These are phyloP conservation scores for Arrhopalites spinosus DNA, from an alignment of 2,888 invertebrate genomes.

Conservation along the genomic window DNA sequence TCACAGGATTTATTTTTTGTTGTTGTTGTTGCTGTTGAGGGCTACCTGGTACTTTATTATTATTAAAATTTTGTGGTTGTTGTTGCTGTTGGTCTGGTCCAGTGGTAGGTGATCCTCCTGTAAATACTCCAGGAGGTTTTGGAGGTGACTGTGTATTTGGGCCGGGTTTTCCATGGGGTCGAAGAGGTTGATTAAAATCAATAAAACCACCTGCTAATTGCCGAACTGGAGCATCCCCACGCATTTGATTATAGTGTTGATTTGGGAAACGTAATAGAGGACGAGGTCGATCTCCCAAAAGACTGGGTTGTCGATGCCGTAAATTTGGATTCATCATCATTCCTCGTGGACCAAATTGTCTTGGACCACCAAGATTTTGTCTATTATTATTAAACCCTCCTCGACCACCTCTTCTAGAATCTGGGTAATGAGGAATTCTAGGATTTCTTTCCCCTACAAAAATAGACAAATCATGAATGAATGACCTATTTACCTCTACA, in stretches of 20 bases:
- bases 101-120: neutral
- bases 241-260: slow-evolving; percentile 30
- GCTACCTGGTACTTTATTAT: neutral
- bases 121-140: neutral
- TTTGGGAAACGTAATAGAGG: slow-evolving; percentile 22
- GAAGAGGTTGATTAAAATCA: slow-evolving; percentile 50
- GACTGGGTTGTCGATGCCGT: slow-evolving; percentile 29
- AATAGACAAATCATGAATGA: no score
- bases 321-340: slow-evolving; percentile 17
- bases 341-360: slow-evolving; percentile 17
- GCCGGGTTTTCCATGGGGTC: slow-evolving; percentile 27
- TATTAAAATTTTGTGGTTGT: neutral
- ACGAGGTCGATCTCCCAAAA: slow-evolving; percentile 28
- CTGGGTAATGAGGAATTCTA: neutral
- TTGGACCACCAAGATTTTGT: slow-evolving; percentile 1
- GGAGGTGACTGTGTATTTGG: neutral
- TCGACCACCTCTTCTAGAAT: slow-evolving; percentile 9
- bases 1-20: neutral
- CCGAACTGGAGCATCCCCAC: slow-evolving; percentile 35
- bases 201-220: slow-evolving; percentile 51
- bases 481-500: no score
- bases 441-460: slow-evolving; percentile 36
- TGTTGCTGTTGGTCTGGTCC: neutral
- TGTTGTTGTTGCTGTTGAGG: slow-evolving; percentile 5
- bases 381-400: slow-evolving; percentile 1